Base-by-base conservation (phyloP, 1,140 invertebrate species). In the Macrotrachela quadricornifera region DNA sequence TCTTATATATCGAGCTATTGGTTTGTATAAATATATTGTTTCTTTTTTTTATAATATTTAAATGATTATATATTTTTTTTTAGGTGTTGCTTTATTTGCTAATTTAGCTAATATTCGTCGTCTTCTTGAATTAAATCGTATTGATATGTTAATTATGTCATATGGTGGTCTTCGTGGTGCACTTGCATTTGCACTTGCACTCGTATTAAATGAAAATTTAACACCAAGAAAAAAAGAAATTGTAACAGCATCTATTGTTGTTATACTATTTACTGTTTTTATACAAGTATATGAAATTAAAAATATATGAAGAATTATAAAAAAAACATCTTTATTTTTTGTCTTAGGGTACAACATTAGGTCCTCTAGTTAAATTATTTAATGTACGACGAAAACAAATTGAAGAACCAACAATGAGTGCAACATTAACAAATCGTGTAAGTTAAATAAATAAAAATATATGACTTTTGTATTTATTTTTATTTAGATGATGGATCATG, bases 181-280 rank as follows among this genome's bases (percentile, higher is more conserved):
- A 16, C 88, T 97, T 14, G 91, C 92, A 38, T 97, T 96, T 69
- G 90, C 90, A 36, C 71, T 97, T 56, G 88, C 88, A 40, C 75
- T 94, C 45, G 77, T 95, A 58, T 83, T 97, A 57, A 77, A 90
- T 49, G 66, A 71, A 30, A 60, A 71, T 3, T 64, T 77, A 14
- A 61, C 70, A n/a, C 63, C 66, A 10, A 64, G 71, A 41, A 73
- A 74, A 52, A 60, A 66, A 1, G 88, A 95, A 79, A 90, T 95
- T 69, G 81, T 96, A 41, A 94, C 90, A 30, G 88, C 91, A 1
- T 94, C 90, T 0, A 92, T 96, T 64, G 81, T 90, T 49, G 85
- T 97, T 51, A 85, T 97, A 61, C 92, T 95, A 68, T 96, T 95
- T 73, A 97, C 92, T 14, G 90, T 95, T 4, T 95, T 97, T 72